These are phyloP conservation scores for Cydia amplana DNA, from an alignment of 1,140 invertebrate species.

Conservation along the genomic window DNA sequence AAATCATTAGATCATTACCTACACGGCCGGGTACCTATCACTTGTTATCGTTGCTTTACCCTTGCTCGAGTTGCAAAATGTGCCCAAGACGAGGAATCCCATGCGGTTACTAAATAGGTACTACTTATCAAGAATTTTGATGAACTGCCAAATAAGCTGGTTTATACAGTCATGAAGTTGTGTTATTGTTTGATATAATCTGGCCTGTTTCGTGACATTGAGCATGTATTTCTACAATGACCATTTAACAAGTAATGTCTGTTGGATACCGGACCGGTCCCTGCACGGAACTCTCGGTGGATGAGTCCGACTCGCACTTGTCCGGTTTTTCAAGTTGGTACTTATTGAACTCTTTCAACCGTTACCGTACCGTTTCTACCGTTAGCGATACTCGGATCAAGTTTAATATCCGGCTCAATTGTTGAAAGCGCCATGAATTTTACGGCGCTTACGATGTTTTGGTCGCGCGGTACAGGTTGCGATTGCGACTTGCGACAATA, in stretches of 20 bases:
- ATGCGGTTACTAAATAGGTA: not conserved
- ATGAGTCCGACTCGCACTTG: too few species aligned
- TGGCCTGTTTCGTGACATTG: conserved; percentile 19
- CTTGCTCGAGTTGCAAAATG: conserved; percentile 28
- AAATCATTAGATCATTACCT: conserved; percentile 15
- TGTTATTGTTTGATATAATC: not conserved
- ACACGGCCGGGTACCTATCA: not conserved
- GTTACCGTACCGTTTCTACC: too few species aligned
- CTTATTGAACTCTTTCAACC: too few species aligned
- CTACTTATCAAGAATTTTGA: conserved; percentile 24
- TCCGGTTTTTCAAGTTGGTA: too few species aligned
- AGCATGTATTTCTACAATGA: not conserved
- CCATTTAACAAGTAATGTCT: not conserved
- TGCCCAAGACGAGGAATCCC: conserved; percentile 15
- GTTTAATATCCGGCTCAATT: too few species aligned
- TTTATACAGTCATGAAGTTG: conserved; percentile 21
- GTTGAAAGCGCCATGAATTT: too few species aligned
- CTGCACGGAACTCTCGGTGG: too few species aligned
- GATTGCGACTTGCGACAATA: too few species aligned
- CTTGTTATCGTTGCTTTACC: not conserved
- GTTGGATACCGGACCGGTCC: not conserved
- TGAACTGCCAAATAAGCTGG: conserved; percentile 9
- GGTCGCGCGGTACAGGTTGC: too few species aligned
- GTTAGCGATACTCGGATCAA: too few species aligned
- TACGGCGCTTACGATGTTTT: too few species aligned